Evolutionary conservation across 2,113 vertebrate species (phyloP).

Genomic region (Pollachius pollachius): DNA sequence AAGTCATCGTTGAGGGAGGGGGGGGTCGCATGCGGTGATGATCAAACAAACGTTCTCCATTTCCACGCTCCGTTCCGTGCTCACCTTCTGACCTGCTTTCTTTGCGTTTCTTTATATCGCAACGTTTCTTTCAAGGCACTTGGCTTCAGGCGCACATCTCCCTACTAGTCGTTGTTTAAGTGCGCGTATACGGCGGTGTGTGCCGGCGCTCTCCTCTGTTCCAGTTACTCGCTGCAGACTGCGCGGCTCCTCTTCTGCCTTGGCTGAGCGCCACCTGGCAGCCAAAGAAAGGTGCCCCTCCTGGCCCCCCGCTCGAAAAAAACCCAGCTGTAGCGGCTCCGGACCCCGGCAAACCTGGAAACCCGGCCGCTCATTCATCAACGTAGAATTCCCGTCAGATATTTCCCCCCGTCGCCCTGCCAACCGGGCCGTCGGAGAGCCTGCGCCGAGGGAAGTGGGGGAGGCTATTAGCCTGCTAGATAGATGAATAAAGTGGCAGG

Average conservation of each 20-base stretch:
- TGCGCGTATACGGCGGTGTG: conserved; percentile 16
- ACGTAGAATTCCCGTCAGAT: conserved; percentile 72
- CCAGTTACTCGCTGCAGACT: conserved; percentile 79
- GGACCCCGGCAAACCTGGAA: conserved; percentile 73
- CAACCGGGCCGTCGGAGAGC: conserved; percentile 55
- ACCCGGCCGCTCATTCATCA: conserved; percentile 79
- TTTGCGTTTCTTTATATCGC: background rate
- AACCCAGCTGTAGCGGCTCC: conserved; percentile 59
- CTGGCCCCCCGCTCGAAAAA: conserved; percentile 60
- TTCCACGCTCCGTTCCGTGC: background rate
- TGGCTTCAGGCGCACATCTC: conserved; percentile 27
- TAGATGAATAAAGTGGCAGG: conserved; percentile 67
- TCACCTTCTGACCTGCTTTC: conserved; percentile 16
- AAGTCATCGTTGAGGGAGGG: too few species aligned
- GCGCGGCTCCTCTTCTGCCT: conserved; percentile 71
- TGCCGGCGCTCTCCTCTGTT: conserved; percentile 64
- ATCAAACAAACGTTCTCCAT: conserved; percentile 5
- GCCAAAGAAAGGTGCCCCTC: conserved; percentile 79
- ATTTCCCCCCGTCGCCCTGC: conserved; percentile 62
- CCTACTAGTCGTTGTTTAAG: background rate
- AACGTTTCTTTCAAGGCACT: conserved; percentile 25
- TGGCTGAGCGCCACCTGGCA: conserved; percentile 78
- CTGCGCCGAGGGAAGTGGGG: conserved; percentile 51
- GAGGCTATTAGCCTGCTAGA: conserved; percentile 65
- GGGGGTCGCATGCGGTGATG: background rate